A percentile compares a stretch with the other conserved stretches of the same genome.
Conservation (phyloP, 2,888 invertebrate genomes). For the Dyspetes luteomarginatus region DNA sequence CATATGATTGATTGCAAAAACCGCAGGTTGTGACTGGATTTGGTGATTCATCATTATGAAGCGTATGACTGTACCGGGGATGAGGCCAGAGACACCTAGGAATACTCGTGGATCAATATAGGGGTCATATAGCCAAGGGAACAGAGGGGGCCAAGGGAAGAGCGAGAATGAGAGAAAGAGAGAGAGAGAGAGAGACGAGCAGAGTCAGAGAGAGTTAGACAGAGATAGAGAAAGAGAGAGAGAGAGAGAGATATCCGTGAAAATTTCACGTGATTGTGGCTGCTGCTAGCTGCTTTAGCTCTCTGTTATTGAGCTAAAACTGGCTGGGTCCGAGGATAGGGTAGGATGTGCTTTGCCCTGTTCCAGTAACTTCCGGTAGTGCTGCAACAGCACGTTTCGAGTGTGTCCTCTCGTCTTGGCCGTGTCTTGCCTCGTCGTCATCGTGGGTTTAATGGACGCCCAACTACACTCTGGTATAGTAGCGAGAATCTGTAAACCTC, state of each 20-base stretch:
- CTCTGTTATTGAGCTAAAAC: constrained; percentile 42
- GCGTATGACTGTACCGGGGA: constrained; percentile 7
- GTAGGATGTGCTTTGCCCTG: constrained; percentile 43
- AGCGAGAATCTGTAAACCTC: constrained; percentile 59
- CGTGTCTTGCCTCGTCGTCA: constrained; percentile 31
- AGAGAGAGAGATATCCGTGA: constrained; percentile 26
- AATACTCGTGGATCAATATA: constrained; percentile 57
- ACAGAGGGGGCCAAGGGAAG: constrained; percentile 4
- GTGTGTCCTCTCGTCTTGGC: constrained; percentile 53
- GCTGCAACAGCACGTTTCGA: constrained; percentile 64
- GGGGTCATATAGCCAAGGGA: constrained; percentile 33
- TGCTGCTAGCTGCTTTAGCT: constrained; percentile 27
- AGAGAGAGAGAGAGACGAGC: neutral
- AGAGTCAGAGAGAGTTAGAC: constrained; percentile 13
- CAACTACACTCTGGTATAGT: constrained; percentile 35
- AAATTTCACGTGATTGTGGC: constrained; percentile 60
- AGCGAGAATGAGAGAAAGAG: neutral
- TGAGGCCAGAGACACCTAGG: constrained; percentile 25
- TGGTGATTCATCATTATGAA: constrained; percentile 43
- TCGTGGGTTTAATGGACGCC: constrained; percentile 63
- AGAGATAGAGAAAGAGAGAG: constrained; percentile 25
- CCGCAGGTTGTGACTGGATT: neutral
- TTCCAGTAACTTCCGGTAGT: constrained; percentile 49
- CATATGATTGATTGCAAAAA: constrained; percentile 17
- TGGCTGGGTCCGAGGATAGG: constrained; percentile 36